These are phyloP conservation scores for Cyphotilapia sp. DNA, from an alignment of 2,113 vertebrate species.

Conservation along the genomic window DNA sequence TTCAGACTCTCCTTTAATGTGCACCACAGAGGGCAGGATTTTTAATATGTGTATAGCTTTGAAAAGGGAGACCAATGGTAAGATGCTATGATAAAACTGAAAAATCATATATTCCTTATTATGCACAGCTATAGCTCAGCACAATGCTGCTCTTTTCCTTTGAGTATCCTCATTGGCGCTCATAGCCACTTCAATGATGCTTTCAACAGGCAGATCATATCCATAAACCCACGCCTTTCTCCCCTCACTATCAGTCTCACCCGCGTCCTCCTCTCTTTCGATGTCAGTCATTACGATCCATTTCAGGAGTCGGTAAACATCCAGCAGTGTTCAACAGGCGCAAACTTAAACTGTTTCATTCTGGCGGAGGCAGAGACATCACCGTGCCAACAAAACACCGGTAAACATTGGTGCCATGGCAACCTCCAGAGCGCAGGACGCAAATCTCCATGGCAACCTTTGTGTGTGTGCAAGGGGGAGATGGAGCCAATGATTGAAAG, in stretches of 20 bases:
- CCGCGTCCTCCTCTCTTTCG: not conserved
- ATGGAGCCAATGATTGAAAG: not conserved
- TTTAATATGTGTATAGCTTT: not conserved
- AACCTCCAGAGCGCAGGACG: constrained; percentile 30
- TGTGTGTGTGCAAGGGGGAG: not conserved
- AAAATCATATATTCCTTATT: not conserved
- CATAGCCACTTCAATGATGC: not conserved
- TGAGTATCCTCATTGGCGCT: not conserved
- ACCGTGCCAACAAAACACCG: constrained; percentile 11
- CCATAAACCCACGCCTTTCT: not conserved
- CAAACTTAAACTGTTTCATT: not conserved
- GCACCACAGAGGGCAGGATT: not conserved
- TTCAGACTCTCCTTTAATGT: not conserved
- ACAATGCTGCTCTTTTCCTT: not conserved
- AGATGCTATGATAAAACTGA: not conserved
- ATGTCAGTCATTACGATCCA: not conserved
- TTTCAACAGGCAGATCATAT: not conserved
- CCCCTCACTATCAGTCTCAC: not conserved
- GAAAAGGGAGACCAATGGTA: not conserved
- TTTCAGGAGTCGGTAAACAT: constrained; percentile 1
- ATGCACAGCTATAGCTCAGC: not conserved
- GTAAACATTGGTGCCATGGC: constrained; percentile 47
- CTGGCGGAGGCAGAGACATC: not conserved
- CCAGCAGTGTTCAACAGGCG: not conserved
- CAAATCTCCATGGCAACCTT: constrained; percentile 27